Percentiles rank a stretch among this genome's conserved stretches.
Conservation (phyloP, 2,797 vertebrate genomes). For the Cuniculus paca region DNA sequence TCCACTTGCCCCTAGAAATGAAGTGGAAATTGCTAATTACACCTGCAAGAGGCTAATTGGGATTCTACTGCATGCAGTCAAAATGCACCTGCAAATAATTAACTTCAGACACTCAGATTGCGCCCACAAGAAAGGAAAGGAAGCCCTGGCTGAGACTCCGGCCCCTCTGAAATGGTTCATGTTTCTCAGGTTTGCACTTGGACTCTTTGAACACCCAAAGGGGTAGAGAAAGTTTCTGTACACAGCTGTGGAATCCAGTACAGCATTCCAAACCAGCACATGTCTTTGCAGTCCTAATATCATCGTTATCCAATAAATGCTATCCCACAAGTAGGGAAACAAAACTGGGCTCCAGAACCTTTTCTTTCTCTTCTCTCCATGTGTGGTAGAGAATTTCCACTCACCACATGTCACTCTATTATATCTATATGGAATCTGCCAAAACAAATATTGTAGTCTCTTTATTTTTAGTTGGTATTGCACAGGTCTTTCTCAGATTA, state of each 20-base stretch:
- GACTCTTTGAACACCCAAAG: conserved; percentile 56
- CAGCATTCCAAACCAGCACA: conserved; percentile 85
- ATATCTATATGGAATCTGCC: conserved; percentile 86
- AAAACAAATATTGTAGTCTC: conserved; percentile 89
- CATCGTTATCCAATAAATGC: conserved; percentile 88
- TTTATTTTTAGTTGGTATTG: conserved; percentile 88
- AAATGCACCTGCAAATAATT: conserved; percentile 81
- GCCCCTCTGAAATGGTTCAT: conserved; percentile 55
- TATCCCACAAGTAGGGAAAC: conserved; percentile 88
- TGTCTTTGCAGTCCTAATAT: conserved; percentile 86
- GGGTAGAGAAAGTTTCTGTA: not conserved
- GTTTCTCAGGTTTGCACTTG: conserved; percentile 69
- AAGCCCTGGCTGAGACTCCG: conserved; percentile 64
- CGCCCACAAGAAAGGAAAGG: conserved; percentile 75
- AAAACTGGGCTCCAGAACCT: conserved; percentile 86
- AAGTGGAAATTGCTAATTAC: conserved; percentile 81
- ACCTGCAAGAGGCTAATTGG: conserved; percentile 77
- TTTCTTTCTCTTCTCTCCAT: conserved; percentile 84
- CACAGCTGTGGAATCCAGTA: conserved; percentile 69
- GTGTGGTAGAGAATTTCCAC: conserved; percentile 87
- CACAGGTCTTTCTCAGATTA: conserved; percentile 86
- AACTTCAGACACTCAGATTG: conserved; percentile 74
- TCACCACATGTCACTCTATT: conserved; percentile 85
- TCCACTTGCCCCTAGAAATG: conserved; percentile 78
- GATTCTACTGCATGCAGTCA: not conserved